A percentile compares a stretch with the other conserved stretches of the same genome.
These are phyloP conservation scores for Pseudomyrmex sp. DNA, from an alignment of 1,140 invertebrate species.

Conservation along the genomic window DNA sequence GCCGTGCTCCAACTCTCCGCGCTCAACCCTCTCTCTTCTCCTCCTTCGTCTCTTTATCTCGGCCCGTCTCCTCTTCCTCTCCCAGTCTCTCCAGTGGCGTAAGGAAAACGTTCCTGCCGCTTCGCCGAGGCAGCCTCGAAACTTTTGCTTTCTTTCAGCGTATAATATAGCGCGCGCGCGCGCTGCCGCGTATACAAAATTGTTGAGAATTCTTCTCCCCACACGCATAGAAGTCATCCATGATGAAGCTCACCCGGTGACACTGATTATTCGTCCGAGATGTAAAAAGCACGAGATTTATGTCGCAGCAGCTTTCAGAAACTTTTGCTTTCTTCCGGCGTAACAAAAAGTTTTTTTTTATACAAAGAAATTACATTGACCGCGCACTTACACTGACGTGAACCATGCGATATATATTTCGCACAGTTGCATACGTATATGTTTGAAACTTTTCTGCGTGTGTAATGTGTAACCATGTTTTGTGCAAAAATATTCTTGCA, in stretches of 20 bases:
- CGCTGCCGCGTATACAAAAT: background rate
- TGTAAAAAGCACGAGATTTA: slow-evolving; percentile 10
- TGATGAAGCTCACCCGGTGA: background rate
- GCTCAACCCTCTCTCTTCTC: slow-evolving; percentile 57
- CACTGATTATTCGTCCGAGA: slow-evolving; percentile 11
- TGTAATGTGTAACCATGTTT: too few species aligned
- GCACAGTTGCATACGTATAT: too few species aligned
- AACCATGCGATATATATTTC: too few species aligned
- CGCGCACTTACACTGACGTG: too few species aligned
- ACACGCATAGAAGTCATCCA: slow-evolving; percentile 9
- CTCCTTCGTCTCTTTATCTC: slow-evolving; percentile 55
- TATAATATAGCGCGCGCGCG: background rate
- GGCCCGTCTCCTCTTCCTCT: slow-evolving; percentile 39
- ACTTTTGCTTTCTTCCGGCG: background rate
- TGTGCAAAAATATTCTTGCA: too few species aligned
- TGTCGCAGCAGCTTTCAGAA: background rate
- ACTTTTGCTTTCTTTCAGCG: slow-evolving; percentile 51
- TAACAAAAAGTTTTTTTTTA: background rate
- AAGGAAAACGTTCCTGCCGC: slow-evolving; percentile 41
- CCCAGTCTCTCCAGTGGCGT: slow-evolving; percentile 45
- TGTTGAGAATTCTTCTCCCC: slow-evolving; percentile 4
- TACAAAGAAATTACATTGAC: background rate
- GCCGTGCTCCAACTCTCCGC: slow-evolving; percentile 27
- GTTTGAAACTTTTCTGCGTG: too few species aligned
- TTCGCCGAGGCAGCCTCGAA: slow-evolving; percentile 32